Conservation (phyloP, 1,140 invertebrate genomes). For the Cyclargus thomasi region DNA sequence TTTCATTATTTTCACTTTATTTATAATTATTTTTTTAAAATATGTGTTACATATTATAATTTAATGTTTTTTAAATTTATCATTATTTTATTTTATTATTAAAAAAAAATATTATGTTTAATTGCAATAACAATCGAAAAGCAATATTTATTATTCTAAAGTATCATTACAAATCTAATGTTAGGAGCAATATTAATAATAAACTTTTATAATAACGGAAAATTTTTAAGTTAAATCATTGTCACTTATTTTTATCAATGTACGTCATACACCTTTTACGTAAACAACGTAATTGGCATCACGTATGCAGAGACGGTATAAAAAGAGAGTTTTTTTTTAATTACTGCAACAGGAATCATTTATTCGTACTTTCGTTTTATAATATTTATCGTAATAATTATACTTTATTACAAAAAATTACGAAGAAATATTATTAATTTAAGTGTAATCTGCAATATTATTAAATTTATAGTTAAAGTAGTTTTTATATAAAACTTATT, state of each 20-base stretch:
- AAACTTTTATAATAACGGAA: too few species aligned
- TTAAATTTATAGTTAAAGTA: not conserved
- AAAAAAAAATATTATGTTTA: too few species aligned
- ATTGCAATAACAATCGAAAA: too few species aligned
- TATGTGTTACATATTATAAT: too few species aligned
- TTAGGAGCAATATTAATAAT: not conserved
- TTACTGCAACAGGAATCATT: not conserved
- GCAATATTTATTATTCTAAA: too few species aligned
- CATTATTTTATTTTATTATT: too few species aligned
- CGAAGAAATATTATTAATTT: not conserved
- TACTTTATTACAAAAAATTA: not conserved
- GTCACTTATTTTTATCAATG: not conserved
- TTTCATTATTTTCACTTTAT: too few species aligned
- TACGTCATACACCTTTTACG: slow-evolving; percentile 1
- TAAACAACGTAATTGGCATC: not conserved
- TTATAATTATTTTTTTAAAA: too few species aligned
- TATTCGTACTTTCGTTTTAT: not conserved
- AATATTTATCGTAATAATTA: not conserved
- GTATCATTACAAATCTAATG: not conserved
- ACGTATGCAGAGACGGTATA: not conserved
- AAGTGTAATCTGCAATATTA: not conserved
- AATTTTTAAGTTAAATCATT: not conserved
- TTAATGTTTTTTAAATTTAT: too few species aligned
- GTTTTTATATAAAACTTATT: not conserved
- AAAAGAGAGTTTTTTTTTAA: not conserved